A percentile compares a stretch with the other conserved stretches of the same genome.
These are phyloP conservation scores for Pteromalus puparum DNA, from an alignment of 1,140 invertebrate species.

Conservation along the genomic window DNA sequence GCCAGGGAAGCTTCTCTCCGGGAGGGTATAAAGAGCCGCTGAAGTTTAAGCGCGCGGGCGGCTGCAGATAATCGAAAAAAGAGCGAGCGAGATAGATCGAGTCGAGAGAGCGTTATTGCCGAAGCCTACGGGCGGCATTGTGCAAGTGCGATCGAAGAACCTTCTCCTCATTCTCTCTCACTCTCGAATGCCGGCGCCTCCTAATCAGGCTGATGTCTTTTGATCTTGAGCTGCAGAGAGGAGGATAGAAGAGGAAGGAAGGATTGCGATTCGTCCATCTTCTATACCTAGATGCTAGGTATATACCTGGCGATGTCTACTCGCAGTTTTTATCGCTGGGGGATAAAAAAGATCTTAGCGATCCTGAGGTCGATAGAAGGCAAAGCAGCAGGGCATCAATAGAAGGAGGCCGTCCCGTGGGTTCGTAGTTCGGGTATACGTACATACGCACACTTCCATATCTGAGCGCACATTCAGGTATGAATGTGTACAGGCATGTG, in stretches of 20 bases:
- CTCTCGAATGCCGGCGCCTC: not conserved
- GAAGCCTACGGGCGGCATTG: not conserved
- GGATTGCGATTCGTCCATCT: too few species aligned
- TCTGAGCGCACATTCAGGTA: not conserved
- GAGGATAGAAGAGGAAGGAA: too few species aligned
- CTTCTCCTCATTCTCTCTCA: too few species aligned
- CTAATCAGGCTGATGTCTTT: conserved; percentile 5
- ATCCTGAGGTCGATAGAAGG: too few species aligned
- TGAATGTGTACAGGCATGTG: not conserved
- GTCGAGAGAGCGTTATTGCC: not conserved
- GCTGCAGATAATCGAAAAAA: conserved; percentile 4
- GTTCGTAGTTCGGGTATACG: not conserved
- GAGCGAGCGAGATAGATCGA: not conserved
- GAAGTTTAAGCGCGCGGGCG: not conserved
- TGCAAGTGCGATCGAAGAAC: not conserved
- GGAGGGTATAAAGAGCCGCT: not conserved
- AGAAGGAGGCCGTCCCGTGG: too few species aligned
- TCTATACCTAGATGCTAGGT: too few species aligned
- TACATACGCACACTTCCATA: not conserved
- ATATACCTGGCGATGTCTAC: too few species aligned
- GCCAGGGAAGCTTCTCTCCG: not conserved
- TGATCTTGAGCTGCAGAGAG: not conserved
- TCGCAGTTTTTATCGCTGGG: too few species aligned
- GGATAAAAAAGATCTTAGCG: too few species aligned
- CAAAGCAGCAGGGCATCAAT: too few species aligned